phyloP scores from a whole-genome alignment of 1,140 invertebrate species.

The Drosophila saltans region DNA sequence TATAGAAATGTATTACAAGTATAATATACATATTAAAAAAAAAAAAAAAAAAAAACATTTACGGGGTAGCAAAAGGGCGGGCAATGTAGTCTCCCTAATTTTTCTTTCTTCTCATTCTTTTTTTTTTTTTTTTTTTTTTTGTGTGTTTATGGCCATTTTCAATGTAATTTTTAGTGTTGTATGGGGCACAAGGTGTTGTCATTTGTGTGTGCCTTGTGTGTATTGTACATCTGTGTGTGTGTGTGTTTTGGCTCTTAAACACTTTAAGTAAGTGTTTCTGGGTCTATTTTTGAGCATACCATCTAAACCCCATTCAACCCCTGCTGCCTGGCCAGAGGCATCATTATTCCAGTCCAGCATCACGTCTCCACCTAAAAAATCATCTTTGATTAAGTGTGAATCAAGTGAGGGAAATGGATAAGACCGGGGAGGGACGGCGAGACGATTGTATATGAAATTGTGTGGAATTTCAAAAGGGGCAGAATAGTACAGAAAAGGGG shows the following conservation, averaged over 20 bases:
- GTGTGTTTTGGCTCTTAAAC: slow-evolving; percentile 54
- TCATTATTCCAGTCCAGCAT: slow-evolving; percentile 3
- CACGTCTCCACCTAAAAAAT: slow-evolving; percentile 5
- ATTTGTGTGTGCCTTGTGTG: slow-evolving; percentile 20
- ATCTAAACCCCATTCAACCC: slow-evolving; percentile 7
- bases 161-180: slow-evolving; percentile 76
- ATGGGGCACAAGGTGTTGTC: slow-evolving; percentile 66
- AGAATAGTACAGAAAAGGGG: not conserved
- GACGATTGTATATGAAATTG: slow-evolving; percentile 1
- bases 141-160: slow-evolving; percentile 65
- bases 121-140: not conserved
- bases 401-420: not conserved
- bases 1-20: too few relatives aligned
- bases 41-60: not conserved
- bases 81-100: slow-evolving; percentile 19
- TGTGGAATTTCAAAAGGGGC: slow-evolving; percentile 7
- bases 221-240: not conserved
- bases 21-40: too few relatives aligned
- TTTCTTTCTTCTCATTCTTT: slow-evolving; percentile 10
- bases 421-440: not conserved
- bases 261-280: slow-evolving; percentile 73
- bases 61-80: not conserved
- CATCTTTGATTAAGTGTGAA: slow-evolving; percentile 8
- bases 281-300: slow-evolving; percentile 56
- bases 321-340: slow-evolving; percentile 1